Evolutionary conservation across 1,140 invertebrate genomes (phyloP), one percentile per base, ranked within the genome.

Genomic region (Palaemon carinicauda): DNA sequence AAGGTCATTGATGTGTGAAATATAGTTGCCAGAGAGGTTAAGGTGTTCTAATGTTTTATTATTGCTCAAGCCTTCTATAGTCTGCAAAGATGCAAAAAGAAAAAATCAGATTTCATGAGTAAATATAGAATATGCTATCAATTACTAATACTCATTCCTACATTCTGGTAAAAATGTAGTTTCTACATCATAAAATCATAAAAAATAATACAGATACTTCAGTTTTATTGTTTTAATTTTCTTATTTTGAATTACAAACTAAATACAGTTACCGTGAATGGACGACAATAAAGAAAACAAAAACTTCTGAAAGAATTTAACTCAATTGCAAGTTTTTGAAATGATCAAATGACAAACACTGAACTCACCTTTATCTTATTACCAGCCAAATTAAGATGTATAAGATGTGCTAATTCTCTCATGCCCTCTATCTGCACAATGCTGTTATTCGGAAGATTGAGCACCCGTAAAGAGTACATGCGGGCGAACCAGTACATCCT

Each of bases 11-110:
- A 98, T 93, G 90, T 94, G 94, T 79, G 95, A 94, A 87, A 98
- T 97, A 90, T 94, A 95, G 91, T 98, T 98, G 90, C 97, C 96
- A 0, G 96, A 97, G 60, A 98, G 91, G 93, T 98, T 97, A 81
- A 98, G 91, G 91, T 95, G 94, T 90, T 96, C 95, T 90, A 98
- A 92, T 90, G 95, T 94, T 24, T 94, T 93, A 90, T 96, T 97
- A 88, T 94, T 94, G 89, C 96, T 95, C 74, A 98, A 92, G 92
- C 97, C 96, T 90, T 97, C 96, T 90, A 98, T 96, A 17, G 94
- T 89, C 88, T 89, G 82, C 27, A 69, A 69, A 51, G 17, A 56
- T 15, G 19, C 75, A n/a, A n/a, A n/a, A n/a, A n/a, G n/a, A n/a
- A n/a, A n/a, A n/a, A n/a, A n/a, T n/a, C n/a, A n/a, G n/a, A n/a